A percentile compares a stretch with the other conserved stretches of the same genome.
These are phyloP conservation scores for Tetropium fuscum DNA, from an alignment of 2,888 invertebrate species.

Conservation along the genomic window DNA sequence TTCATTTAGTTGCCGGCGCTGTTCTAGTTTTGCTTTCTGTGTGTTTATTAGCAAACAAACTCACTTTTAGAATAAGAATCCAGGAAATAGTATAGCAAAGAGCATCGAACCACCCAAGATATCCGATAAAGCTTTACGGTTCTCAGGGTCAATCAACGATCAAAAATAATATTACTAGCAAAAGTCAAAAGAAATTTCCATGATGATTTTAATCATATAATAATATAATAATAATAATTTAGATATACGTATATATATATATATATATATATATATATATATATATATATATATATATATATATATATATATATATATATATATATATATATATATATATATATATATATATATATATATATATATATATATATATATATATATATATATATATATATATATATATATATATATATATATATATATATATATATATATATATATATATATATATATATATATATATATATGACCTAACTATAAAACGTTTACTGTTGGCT, in stretches of 20 bases:
- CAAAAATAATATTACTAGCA: no score
- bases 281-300: neutral
- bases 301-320: neutral
- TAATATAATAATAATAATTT: neutral
- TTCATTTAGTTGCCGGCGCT: no score
- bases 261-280: neutral
- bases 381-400: neutral
- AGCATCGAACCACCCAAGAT: no score
- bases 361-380: neutral
- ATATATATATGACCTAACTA: neutral
- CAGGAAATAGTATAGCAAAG: no score
- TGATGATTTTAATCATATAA: no score
- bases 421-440: neutral
- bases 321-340: neutral
- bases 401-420: neutral
- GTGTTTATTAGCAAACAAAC: no score
- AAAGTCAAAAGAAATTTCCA: no score
- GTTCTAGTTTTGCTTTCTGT: no score
- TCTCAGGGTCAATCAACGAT: no score
- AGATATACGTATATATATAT: neutral
- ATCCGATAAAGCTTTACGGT: no score
- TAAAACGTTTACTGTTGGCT: no score
- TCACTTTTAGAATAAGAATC: no score
- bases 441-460: neutral
- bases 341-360: neutral